Conservation (phyloP, 2,113 vertebrate genomes). For the Talpa occidentalis region DNA sequence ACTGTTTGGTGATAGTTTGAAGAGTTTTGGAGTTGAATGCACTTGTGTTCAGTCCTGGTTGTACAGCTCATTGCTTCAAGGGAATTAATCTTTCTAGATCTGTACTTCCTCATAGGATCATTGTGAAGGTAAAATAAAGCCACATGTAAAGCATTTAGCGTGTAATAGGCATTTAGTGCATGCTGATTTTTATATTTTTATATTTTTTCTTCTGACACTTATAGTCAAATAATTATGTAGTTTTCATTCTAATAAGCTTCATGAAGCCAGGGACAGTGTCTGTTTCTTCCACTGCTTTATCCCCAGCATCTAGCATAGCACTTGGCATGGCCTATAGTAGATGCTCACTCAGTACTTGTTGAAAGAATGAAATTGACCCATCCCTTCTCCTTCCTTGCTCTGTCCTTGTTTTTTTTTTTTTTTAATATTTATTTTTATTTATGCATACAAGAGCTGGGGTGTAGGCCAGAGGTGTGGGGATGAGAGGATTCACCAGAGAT, state of each 20-base stretch:
- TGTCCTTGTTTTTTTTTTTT: neutral
- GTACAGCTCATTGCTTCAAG: neutral
- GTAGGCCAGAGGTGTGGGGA: too few relatives aligned
- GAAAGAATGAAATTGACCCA: neutral
- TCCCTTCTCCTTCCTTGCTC: neutral
- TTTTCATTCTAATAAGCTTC: neutral
- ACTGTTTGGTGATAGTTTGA: neutral
- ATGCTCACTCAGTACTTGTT: neutral
- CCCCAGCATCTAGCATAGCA: neutral
- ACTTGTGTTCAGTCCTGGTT: neutral
- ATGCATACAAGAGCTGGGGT: too few relatives aligned
- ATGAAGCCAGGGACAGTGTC: neutral
- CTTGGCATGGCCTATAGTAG: neutral
- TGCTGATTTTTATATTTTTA: constrained; percentile 47
- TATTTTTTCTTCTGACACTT: neutral
- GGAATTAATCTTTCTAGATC: constrained; percentile 39
- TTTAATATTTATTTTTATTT: too few relatives aligned
- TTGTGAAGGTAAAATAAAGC: constrained; percentile 37
- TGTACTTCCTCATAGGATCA: neutral
- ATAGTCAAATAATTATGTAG: neutral
- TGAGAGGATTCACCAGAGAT: too few relatives aligned
- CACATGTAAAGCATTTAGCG: constrained; percentile 26
- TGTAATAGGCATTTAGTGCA: neutral
- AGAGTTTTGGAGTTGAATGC: neutral
- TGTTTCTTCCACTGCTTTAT: neutral